Evolutionary conservation across 2,797 vertebrate genomes (phyloP).

Genomic region (Danio tinwini): DNA sequence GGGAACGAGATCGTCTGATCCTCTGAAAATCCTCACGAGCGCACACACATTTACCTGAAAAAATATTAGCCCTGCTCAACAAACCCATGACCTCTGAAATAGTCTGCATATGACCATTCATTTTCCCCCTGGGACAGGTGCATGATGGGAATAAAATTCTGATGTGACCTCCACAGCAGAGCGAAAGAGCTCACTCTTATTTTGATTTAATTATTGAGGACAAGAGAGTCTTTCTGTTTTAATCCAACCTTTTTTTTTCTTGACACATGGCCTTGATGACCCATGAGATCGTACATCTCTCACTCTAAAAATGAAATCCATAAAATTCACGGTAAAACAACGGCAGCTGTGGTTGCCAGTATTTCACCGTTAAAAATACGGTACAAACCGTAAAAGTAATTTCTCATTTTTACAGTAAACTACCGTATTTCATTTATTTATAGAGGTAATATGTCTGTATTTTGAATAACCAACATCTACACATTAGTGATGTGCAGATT

Average conservation of each 20-base stretch:
- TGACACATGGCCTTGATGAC: not conserved
- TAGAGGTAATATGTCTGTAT: too few species aligned
- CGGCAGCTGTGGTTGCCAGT: too few species aligned
- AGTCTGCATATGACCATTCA: conserved; percentile 21
- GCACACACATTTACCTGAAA: conserved; percentile 37
- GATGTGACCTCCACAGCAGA: not conserved
- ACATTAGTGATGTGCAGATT: too few species aligned
- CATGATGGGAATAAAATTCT: conserved; percentile 44
- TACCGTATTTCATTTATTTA: too few species aligned
- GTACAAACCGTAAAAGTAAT: too few species aligned
- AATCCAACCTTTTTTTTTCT: not conserved
- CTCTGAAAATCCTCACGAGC: conserved; percentile 61
- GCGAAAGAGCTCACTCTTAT: conserved; percentile 2
- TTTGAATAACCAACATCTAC: too few species aligned
- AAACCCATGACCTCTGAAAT: conserved; percentile 12
- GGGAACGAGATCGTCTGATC: conserved; percentile 49
- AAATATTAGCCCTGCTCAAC: conserved; percentile 34
- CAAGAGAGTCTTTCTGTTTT: conserved; percentile 28
- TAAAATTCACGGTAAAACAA: too few species aligned
- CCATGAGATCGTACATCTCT: not conserved
- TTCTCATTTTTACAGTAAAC: too few species aligned
- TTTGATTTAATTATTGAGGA: conserved; percentile 20
- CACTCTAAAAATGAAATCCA: too few species aligned
- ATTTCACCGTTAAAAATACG: too few species aligned
- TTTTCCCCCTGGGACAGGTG: conserved; percentile 16